A percentile compares a stretch with the other conserved stretches of the same genome.
phyloP scores from a whole-genome alignment of 2,113 vertebrate species.

The Ctenodactylus gundi region DNA sequence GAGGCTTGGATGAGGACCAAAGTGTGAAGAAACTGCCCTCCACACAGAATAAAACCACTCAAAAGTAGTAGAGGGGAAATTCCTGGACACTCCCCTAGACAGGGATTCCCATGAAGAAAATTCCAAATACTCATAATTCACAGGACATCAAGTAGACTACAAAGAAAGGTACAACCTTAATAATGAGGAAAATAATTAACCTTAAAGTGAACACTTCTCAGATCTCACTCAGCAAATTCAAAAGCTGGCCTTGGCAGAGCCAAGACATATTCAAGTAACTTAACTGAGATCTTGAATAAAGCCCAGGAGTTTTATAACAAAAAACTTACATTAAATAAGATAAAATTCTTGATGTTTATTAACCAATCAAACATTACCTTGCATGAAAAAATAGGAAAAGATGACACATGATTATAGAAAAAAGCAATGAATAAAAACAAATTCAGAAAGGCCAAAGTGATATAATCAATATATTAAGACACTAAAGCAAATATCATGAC shows the following conservation, averaged over 20 bases:
- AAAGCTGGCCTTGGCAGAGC: background rate
- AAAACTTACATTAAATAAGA: background rate
- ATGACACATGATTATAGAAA: background rate
- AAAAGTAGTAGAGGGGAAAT: background rate
- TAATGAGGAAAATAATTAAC: background rate
- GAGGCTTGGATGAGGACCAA: background rate
- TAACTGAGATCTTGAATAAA: background rate
- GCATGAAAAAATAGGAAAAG: slow-evolving; percentile 23
- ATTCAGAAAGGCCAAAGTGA: background rate
- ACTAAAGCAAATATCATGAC: background rate
- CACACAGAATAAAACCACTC: background rate
- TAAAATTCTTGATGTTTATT: background rate
- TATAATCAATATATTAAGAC: background rate
- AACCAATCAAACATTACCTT: background rate
- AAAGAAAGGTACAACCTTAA: background rate
- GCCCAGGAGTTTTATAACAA: background rate
- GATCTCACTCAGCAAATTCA: background rate
- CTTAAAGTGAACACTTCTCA: background rate
- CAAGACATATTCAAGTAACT: background rate
- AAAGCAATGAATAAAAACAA: background rate
- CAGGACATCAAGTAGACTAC: background rate
- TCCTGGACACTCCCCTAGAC: background rate
- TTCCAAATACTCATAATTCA: background rate
- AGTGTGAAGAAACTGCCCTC: background rate
- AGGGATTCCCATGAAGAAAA: background rate